Evolutionary conservation across 2,113 vertebrate species (phyloP), one percentile per base, ranked within the genome.

Genomic region (Danio rerio): DNA sequence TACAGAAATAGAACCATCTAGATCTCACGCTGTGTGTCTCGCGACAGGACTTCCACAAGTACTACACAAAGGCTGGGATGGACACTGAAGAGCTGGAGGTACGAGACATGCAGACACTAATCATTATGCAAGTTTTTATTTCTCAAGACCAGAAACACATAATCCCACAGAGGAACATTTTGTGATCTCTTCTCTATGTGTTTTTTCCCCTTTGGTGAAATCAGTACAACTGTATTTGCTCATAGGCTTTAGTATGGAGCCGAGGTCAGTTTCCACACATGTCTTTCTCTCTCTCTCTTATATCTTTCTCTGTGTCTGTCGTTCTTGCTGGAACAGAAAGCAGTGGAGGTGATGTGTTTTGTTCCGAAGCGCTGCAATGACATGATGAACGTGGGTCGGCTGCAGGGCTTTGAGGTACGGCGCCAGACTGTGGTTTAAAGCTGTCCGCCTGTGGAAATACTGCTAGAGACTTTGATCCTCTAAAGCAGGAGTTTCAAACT

Each of bases 361-460:
- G 96, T 98, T 84, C 96, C 96, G 85, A 96, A 96, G 87, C 95
- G 95, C 72, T 98, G 96, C 85, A 96, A 98, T 61, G 96, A 97
- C 88, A 98, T 98, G 96, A 97, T 98, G 96, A 96, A 96, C 73
- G 94, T 97, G 85, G 96, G 96, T 31, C 92, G 96, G 66, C 93
- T 98, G 31, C 96, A 97, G 87, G 96, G 96, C 56, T 98, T 98
- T 83, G 96, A 97, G 96, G 96, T 96, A 93, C 47, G 74, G 77
- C 74, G 85, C 62, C 43, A 74, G 74, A 82, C 76, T 77, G 16
- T 76, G 65, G 78, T 81, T 76, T 56, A 80, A 31, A 78, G 53
- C 2, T 76, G 76, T 82, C 80, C 50, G 20, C 16, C 20, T 59
- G 9, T 55, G 31, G 31, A 31, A 66, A 84, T 65, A 77, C 20